A percentile compares a stretch with the other conserved stretches of the same genome.
Conservation (phyloP, 2,888 invertebrate genomes). For the Philonicus albiceps region DNA sequence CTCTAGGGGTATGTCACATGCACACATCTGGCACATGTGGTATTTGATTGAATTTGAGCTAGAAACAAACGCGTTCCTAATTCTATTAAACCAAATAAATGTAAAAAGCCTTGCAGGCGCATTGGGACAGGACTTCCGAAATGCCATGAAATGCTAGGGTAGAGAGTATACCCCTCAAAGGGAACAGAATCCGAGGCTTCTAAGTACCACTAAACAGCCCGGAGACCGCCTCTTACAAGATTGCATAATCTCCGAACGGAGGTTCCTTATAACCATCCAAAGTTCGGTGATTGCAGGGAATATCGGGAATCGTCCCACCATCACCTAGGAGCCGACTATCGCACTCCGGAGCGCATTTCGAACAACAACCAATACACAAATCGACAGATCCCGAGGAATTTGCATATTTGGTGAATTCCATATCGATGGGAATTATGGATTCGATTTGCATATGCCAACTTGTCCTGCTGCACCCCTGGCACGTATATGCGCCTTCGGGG, state of each 20-base stretch:
- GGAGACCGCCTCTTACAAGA: not conserved
- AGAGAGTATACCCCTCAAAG: not conserved
- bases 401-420: conserved; percentile 47
- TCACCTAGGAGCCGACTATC: conserved; percentile 1
- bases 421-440: conserved; percentile 45
- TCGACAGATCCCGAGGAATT: conserved; percentile 41
- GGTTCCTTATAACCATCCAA: not conserved
- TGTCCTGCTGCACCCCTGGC: not conserved
- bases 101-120: not conserved
- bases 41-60: conserved; percentile 14
- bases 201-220: not conserved
- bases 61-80: not conserved
- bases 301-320: not conserved
- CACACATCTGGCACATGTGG: not conserved
- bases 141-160: not conserved
- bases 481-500: not conserved
- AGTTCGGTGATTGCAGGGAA: conserved; percentile 17
- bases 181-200: not conserved
- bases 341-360: not conserved
- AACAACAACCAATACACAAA: conserved; percentile 30
- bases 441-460: conserved; percentile 37
- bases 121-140: not conserved
- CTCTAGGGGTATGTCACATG: not conserved
- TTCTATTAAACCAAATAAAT: conserved; percentile 19
- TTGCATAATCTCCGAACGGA: not conserved